These are phyloP conservation scores for Papilio gigon DNA, from an alignment of 2,888 invertebrate genomes.

Conservation along the genomic window DNA sequence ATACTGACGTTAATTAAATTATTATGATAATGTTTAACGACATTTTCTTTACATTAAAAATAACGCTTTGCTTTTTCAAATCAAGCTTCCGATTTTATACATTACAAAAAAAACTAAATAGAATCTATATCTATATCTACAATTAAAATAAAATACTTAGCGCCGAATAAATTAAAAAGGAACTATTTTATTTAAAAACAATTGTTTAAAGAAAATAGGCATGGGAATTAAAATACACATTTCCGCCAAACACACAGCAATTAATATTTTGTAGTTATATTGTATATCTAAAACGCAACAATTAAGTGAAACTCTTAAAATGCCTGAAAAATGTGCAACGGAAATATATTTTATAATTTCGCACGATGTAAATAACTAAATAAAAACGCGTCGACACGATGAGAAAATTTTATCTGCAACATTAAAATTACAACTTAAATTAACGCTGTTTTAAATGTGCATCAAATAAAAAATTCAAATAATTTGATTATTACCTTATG, in stretches of 20 bases:
- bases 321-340: not conserved
- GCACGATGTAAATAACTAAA: not conserved
- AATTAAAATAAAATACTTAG: not conserved
- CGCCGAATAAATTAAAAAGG: no score
- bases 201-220: not conserved
- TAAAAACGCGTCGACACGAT: slow-evolving; percentile 1
- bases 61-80: no score
- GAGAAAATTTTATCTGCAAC: not conserved
- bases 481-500: not conserved
- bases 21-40: no score
- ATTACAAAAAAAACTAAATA: no score
- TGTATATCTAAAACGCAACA: not conserved
- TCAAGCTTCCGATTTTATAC: no score
- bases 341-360: not conserved
- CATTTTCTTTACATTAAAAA: no score
- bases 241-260: not conserved
- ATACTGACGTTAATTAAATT: no score
- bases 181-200: no score
- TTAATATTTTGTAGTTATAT: no score
- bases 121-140: no score
- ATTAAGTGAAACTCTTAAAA: not conserved
- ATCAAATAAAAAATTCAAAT: not conserved
- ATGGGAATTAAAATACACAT: not conserved
- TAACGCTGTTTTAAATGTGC: not conserved
- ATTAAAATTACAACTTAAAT: not conserved